A percentile compares a stretch with the other conserved stretches of the same genome.
Conservation (phyloP, 2,797 vertebrate genomes). For the Chelidonichthys spinosus region DNA sequence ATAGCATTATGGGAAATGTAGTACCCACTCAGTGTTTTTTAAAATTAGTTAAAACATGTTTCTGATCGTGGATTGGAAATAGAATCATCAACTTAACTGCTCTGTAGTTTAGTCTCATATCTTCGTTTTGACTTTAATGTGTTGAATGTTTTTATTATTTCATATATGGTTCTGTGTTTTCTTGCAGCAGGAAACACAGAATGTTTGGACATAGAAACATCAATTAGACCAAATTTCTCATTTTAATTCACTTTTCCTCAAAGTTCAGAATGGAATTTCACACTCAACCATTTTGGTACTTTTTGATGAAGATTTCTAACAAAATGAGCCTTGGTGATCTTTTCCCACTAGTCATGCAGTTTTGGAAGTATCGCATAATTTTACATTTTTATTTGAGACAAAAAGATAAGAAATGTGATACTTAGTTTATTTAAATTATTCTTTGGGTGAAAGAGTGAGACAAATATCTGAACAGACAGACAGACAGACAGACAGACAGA, state of each 20-base stretch:
- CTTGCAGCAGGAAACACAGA: background rate
- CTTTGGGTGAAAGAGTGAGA: background rate
- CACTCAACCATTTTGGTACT: background rate
- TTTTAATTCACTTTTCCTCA: no score
- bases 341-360: background rate
- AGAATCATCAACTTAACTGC: background rate
- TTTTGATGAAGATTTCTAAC: background rate
- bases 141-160: background rate
- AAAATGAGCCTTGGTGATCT: background rate
- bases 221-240: background rate
- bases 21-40: no score
- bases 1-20: no score
- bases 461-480: background rate
- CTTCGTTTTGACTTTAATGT: background rate
- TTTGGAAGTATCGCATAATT: background rate
- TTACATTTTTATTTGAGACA: background rate
- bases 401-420: background rate
- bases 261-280: no score
- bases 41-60: no score
- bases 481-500: background rate
- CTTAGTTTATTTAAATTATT: conserved; percentile 3
- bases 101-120: background rate
- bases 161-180: background rate
- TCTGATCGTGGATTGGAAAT: background rate
- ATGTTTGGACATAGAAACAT: background rate